Evolutionary conservation across 2,888 invertebrate genomes (phyloP), one percentile per base, ranked within the genome.

Genomic region (Melitaea athalia): DNA sequence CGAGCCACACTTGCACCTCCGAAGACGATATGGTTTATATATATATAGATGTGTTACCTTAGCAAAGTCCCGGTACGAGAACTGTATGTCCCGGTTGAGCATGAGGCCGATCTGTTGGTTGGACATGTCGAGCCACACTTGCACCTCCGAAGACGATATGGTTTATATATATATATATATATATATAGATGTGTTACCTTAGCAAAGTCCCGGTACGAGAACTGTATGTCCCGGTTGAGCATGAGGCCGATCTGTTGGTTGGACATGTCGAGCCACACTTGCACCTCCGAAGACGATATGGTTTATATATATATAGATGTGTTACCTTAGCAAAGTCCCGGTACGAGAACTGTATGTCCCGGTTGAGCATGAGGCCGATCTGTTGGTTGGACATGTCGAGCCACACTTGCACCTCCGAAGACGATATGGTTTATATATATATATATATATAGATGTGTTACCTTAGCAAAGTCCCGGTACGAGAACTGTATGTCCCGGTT

Each of bases 311-410:
- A 24, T 24, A 24, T 24, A 24, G 24, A 24, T 24, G 57, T 10
- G 31, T 69, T 79, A 93, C 93, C 92, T 94, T 93, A 10, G 98
- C 96, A 82, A 98, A 98, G 83, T 95, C 95, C 81, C 98, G 94
- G 87, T 98, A 98, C 0, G 97, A 95, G 81, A 96, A 94, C 84
- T 98, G 96, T 70, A 98, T 94, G 83, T 97, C 97, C 70, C 97
- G 90, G 86, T 97, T 97, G 60, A 98, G 93, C 94, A 98, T 97
- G 78, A 98, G 94, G 0, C 97, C 97, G 78, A 99, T 98, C 93
- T 98, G 98, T 85, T 99, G 98, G 94, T 98, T 98, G 77, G 98
- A 97, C 96, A 98, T 97, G 86, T 98, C 98, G 69, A 98, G 94
- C 96, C 97, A 97, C 64, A 98, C 97, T 80, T 97, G 94, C 70